Base-by-base conservation (phyloP, 2,113 vertebrate species). In the Hemichromis elongatus region DNA sequence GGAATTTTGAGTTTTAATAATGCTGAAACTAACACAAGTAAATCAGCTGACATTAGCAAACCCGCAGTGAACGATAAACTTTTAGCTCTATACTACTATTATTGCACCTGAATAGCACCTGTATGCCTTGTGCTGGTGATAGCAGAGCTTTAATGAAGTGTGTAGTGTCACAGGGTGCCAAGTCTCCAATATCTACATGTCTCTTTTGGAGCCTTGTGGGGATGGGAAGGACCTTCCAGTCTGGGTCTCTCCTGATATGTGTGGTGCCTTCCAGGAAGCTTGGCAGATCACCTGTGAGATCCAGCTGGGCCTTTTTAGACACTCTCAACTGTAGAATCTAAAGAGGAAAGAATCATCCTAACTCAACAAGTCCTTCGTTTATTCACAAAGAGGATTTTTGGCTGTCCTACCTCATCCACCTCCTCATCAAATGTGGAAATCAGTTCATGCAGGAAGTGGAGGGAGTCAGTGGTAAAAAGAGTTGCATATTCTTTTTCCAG, bases 121-220 rank as follows among this genome's bases (percentile, higher is more conserved):
- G 95, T 86, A 96, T 91, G 75, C 96, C 96, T 82, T 97, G 96
- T 14, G 96, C 97, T 24, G 93, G 83, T 4, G 96, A 96, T 35
- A 83, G 86, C 10, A 96, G 93, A 57, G 92, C 96, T 84, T 79
- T 84, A 18, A 93, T 86, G 55, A 97, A 94, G 37, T 93, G 90
- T 61, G 95, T 83, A 0, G 94, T 96, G 24, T 96, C 92, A 35
- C 93, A 96, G 16, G 96, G 96, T 28, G 96, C 95, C 77, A 96
- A 81, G 79, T 97, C 96, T 11, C 96, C 96, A 5, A 97, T 90
- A 33, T 97, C 95, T 52, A 97, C 96, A 1, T 96, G 96, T 88
- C 96, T 96, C 70, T 90, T 96, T 84, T 92, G 92, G 13, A 96
- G 93, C 73, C 96, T 93, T 3, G 21, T 73, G 9, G 96, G 95